Conservation (phyloP, 2,797 vertebrate species). For the Centroberyx gerrardi region DNA sequence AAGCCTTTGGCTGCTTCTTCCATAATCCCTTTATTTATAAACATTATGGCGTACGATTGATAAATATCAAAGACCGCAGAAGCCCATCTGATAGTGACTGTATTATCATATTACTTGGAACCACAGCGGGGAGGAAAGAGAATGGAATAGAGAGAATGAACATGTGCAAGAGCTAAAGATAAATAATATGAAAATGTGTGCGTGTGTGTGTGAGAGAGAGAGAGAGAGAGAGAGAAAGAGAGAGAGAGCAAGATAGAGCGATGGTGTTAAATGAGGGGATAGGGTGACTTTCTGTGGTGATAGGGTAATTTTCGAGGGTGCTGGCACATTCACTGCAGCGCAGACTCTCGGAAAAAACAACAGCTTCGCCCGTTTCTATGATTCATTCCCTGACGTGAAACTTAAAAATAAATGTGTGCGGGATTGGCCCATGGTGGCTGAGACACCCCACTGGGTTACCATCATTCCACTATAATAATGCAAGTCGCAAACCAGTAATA, state of each 20-base stretch:
- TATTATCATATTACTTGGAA: slow-evolving; percentile 57
- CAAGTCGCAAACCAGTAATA: slow-evolving; percentile 22
- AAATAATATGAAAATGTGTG: slow-evolving; percentile 28
- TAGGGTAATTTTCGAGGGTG: slow-evolving; percentile 29
- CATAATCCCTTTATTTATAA: slow-evolving; percentile 66
- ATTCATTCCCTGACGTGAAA: slow-evolving; percentile 14
- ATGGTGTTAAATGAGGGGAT: slow-evolving; percentile 16
- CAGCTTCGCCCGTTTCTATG: slow-evolving; percentile 8
- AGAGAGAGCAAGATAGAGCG: slow-evolving; percentile 28
- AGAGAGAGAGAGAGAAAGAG: slow-evolving; percentile 1
- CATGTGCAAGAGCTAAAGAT: slow-evolving; percentile 12
- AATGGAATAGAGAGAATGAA: background rate
- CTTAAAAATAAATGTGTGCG: slow-evolving; percentile 23
- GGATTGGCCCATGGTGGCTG: background rate
- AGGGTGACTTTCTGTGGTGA: background rate
- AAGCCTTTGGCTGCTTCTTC: slow-evolving; percentile 48
- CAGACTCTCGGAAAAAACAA: slow-evolving; percentile 10
- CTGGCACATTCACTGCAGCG: slow-evolving; percentile 35
- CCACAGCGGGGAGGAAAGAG: slow-evolving; percentile 10
- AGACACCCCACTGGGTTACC: slow-evolving; percentile 15
- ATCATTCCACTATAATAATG: slow-evolving; percentile 4
- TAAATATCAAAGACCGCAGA: slow-evolving; percentile 49
- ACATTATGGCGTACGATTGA: slow-evolving; percentile 58
- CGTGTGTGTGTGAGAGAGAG: slow-evolving; percentile 21
- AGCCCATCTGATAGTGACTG: slow-evolving; percentile 41